Evolutionary conservation across 2,888 invertebrate species (phyloP).

Genomic region (Agrotis ipsilon): DNA sequence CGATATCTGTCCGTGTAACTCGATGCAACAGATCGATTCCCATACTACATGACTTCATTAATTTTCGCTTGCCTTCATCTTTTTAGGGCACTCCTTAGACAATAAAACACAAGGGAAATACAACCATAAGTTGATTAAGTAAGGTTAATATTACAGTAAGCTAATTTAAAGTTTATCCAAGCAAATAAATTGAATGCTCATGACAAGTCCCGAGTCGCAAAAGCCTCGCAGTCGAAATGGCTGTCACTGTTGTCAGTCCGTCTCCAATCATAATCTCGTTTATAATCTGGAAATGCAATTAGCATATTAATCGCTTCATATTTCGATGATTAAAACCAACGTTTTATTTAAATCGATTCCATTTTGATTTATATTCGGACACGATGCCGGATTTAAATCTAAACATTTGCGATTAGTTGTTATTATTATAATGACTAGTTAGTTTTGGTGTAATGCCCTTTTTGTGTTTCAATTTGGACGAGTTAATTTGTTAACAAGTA

Average conservation of each 20-base stretch:
- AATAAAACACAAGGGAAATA: constrained; percentile 16
- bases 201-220: constrained; percentile 67
- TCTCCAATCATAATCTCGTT: constrained; percentile 79
- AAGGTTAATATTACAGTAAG: constrained; percentile 38
- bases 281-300: constrained; percentile 83
- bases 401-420: constrained; percentile 45
- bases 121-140: constrained; percentile 3
- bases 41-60: constrained; percentile 84
- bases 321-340: constrained; percentile 71
- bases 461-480: constrained; percentile 43
- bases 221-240: constrained; percentile 61
- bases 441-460: constrained; percentile 34
- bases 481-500: constrained; percentile 50
- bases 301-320: constrained; percentile 85
- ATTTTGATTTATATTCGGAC: constrained; percentile 64
- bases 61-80: constrained; percentile 78
- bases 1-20: constrained; percentile 82
- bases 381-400: constrained; percentile 47
- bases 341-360: constrained; percentile 64
- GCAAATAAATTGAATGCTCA: constrained; percentile 64
- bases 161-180: constrained; percentile 45
- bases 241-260: constrained; percentile 68
- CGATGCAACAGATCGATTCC: constrained; percentile 85
- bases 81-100: constrained; percentile 62
- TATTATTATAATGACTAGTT: constrained; percentile 34